Evolutionary conservation across 2,888 invertebrate genomes (phyloP).

Genomic region (Sphecodes monilicornis): DNA sequence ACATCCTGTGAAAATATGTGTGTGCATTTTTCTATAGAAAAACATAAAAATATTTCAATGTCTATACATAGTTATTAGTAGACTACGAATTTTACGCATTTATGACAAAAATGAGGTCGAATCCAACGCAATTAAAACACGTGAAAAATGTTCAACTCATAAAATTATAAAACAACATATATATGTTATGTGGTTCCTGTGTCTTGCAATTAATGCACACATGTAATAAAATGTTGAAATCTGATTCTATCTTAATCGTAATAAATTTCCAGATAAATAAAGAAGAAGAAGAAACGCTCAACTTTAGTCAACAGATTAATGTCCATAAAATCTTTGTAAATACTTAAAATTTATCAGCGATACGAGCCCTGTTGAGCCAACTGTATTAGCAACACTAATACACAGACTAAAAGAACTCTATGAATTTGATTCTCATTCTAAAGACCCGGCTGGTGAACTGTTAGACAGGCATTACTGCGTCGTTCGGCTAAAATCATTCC

Average conservation of each 20-base stretch:
- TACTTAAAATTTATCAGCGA: not conserved
- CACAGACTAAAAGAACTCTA: not conserved
- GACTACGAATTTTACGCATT: too few species aligned
- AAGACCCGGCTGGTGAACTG: not conserved
- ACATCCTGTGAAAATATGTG: not conserved
- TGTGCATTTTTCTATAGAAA: not conserved
- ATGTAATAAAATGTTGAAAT: not conserved
- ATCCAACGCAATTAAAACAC: too few species aligned
- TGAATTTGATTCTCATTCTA: not conserved
- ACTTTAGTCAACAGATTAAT: not conserved
- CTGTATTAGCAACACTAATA: not conserved
- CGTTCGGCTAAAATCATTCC: conserved; percentile 25
- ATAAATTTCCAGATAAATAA: not conserved
- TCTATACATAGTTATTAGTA: too few species aligned
- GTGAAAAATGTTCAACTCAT: too few species aligned
- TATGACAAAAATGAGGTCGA: too few species aligned
- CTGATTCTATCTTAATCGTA: not conserved
- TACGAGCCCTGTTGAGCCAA: not conserved
- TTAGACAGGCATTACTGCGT: not conserved
- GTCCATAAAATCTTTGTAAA: not conserved
- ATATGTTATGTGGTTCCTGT: too few species aligned
- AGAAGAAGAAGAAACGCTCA: not conserved
- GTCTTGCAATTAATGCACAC: too few species aligned
- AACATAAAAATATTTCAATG: not conserved
- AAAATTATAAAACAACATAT: too few species aligned